phyloP scores from a whole-genome alignment of 2,888 invertebrate genomes.

The Spialia ferax region DNA sequence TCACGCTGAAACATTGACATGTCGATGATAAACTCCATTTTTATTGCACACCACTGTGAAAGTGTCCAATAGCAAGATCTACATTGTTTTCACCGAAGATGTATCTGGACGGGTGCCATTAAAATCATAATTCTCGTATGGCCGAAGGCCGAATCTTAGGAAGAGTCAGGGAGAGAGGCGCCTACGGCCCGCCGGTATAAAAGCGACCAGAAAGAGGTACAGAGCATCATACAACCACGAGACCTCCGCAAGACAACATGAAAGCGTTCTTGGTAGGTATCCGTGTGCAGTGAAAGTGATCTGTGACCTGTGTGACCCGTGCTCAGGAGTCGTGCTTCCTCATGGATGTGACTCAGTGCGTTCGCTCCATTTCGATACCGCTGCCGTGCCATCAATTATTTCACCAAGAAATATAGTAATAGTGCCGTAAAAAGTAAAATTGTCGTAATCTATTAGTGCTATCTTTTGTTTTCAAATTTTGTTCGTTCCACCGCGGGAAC shows the following conservation, averaged over 20 bases:
- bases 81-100: conserved; percentile 83
- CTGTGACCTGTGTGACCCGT: conserved; percentile 78
- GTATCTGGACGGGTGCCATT: conserved; percentile 82
- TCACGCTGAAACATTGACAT: conserved; percentile 10
- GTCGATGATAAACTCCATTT: conserved; percentile 30
- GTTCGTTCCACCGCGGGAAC: not conserved
- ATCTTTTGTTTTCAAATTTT: not conserved
- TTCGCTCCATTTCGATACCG: conserved; percentile 48
- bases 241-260: conserved; percentile 85
- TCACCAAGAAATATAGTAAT: not conserved
- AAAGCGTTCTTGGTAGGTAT: conserved; percentile 86
- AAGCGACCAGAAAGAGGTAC: conserved; percentile 69
- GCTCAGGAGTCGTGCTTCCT: conserved; percentile 61
- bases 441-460: not conserved
- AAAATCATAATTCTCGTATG: conserved; percentile 85
- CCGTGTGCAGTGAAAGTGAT: conserved; percentile 82
- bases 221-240: conserved; percentile 83
- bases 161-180: conserved; percentile 85
- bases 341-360: conserved; percentile 66
- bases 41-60: conserved; percentile 56
- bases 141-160: conserved; percentile 85
- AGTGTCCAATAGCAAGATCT: conserved; percentile 67
- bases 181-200: conserved; percentile 73
- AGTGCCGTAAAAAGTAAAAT: conserved; percentile 20
- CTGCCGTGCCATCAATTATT: conserved; percentile 16